Evolutionary conservation across 2,113 vertebrate genomes (phyloP), one percentile per base, ranked within the genome.

Genomic region (Gracilinanus agilis): DNA sequence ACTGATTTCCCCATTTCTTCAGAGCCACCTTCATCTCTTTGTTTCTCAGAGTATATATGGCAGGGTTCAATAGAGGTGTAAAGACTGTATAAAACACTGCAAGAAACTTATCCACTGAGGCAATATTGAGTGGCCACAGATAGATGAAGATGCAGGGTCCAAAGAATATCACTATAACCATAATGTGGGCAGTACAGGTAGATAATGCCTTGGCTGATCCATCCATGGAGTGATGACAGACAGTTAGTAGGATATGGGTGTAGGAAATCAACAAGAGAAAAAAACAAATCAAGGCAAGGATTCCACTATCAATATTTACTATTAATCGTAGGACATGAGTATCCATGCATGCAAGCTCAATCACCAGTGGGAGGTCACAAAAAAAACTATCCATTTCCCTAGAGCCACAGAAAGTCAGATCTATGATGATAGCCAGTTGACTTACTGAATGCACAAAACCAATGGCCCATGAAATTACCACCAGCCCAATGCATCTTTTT

Each of bases 21-120:
- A 97, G 90, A 53, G 96, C 88, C 75, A 67, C 93, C 91, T 95
- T 96, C 91, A 98, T 97, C 12, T 97, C 97, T 90, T 96, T 96
- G 67, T 98, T 98, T 93, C 96, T 98, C 53, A 97, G 44, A 4
- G 97, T 96, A 0, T 97, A 97, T 88, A 97, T 98, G 13, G 88
- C 93, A 44, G 97, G 96, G 90, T 97, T 97, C 56, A 97, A 61
- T 3, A 98, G 94, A 40, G 97, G 96, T 61, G 97, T 97, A 11
- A 97, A 91, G 5, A 96, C 55, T 0, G 90, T 91, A 61, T 98
- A 96, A 95, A 98, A 97, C 4, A 97, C 91, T 89, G 97, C 96
- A 54, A 97, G 96, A 67, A 97, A 96, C 13, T 97, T 98, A 88
- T 97, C 96, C 25, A 96, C 44, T 92, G 95, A 96, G 0, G 55